Base-by-base conservation (phyloP, 2,797 vertebrate species). In the Lithobates pipiens region DNA sequence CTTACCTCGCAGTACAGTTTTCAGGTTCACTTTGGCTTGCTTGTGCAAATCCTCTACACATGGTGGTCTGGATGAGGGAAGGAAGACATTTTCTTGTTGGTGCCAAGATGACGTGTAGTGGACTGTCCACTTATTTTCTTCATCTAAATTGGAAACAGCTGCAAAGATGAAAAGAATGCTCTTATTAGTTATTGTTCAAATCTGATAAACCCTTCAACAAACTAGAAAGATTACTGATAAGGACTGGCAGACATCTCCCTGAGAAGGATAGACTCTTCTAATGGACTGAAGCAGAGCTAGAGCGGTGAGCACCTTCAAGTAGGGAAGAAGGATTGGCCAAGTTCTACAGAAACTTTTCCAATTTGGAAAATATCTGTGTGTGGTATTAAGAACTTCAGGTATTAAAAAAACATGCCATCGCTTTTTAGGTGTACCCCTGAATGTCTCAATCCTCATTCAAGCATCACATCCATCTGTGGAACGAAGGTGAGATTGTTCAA, bases 141-240 rank as follows among this genome's bases (percentile, higher is more conserved):
- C 98, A 25, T 99, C 98, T 91, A 99, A 92, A 92, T 97, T 99
- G 89, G 98, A 99, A 92, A 99, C 97, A 57, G 98, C 98, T 99
- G 90, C 25, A 90, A 81, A 89, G 69, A 67, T 21, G 2, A 73
- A 80, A 63, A 91, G 36, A 85, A 44, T 36, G 10, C 57, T 4
- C 75, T 15, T 73, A 68, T 83, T 76, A 83, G 32, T 29, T 63
- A 63, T 18, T 18, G 25, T 67, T 18, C 15, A 34, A 69, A 50
- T 8, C 8, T 39, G 23, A 42, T 8, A 23, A 23, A 67, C 7
- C 27, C 10, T 3, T 6, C 0, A n/a, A 2, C 18, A 50, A 29
- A 15, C 18, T 18, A 57, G 57, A 57, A 23, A 34, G 34, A 6
- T 27, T 57, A 4, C 3, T 54, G 16, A 54, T 16, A 54, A 54